phyloP scores from a whole-genome alignment of 2,888 invertebrate species.

The Synergus laeviventris region DNA sequence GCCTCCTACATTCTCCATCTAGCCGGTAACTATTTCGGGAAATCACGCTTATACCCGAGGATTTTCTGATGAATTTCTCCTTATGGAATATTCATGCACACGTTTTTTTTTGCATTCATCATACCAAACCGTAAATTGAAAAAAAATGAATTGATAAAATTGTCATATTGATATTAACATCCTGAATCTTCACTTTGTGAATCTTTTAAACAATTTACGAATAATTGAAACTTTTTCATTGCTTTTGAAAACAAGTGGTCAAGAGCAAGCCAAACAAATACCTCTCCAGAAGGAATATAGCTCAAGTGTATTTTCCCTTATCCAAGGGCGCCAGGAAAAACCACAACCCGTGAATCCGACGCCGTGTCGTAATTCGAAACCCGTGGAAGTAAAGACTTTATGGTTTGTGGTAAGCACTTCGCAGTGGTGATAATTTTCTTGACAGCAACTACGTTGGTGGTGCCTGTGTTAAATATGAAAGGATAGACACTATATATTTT shows the following conservation, averaged over 20 bases:
- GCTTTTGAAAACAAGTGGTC: constrained; percentile 9
- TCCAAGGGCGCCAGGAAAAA: constrained; percentile 27
- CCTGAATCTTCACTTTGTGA: no score
- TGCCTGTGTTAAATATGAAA: background rate
- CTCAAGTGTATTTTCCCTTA: constrained; percentile 23
- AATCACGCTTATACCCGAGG: constrained; percentile 3
- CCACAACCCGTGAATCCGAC: constrained; percentile 23
- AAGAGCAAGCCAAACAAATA: constrained; percentile 17
- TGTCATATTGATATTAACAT: no score
- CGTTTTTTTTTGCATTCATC: no score
- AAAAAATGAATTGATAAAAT: no score
- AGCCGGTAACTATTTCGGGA: constrained; percentile 23
- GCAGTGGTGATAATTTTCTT: constrained; percentile 21
- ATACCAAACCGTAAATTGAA: no score
- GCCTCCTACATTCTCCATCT: background rate
- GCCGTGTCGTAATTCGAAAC: constrained; percentile 8
- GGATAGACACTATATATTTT: background rate
- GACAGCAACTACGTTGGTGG: background rate
- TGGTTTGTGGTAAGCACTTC: constrained; percentile 22
- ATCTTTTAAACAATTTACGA: no score
- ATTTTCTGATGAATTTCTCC: constrained; percentile 15
- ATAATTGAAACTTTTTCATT: background rate
- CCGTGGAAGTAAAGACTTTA: constrained; percentile 25
- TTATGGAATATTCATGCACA: constrained; percentile 3
- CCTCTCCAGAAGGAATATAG: background rate